A percentile compares a stretch with the other conserved stretches of the same genome.
These are phyloP conservation scores for Turritopsis dohrnii DNA, from an alignment of 30 jellyfish, hydroid and myxozoan species.

Conservation along the genomic window DNA sequence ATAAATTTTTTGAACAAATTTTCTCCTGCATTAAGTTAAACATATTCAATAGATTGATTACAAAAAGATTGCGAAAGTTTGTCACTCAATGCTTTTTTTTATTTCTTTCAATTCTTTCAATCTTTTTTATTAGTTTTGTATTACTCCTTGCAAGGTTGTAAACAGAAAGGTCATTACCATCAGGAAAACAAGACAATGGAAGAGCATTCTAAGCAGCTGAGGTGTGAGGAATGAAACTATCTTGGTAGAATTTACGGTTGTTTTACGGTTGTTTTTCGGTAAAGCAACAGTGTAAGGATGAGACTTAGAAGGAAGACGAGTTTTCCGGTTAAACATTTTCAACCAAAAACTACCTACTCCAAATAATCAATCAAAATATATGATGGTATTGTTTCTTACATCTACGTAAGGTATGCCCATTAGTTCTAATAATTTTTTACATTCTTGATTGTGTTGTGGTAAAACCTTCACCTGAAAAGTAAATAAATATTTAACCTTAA, in stretches of 20 bases:
- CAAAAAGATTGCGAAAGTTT: neutral
- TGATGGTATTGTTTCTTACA: slow-evolving; percentile 31
- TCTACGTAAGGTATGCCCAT: slow-evolving; percentile 82
- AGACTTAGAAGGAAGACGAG: too few species aligned
- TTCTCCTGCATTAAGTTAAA: neutral
- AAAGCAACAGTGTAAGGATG: too few species aligned
- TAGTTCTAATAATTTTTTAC: slow-evolving; percentile 51
- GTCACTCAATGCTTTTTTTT: too few species aligned
- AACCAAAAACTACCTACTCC: too few species aligned
- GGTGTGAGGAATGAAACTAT: too few species aligned
- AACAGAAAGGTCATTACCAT: neutral
- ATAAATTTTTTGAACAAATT: neutral
- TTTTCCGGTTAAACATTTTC: too few species aligned
- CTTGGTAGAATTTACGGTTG: too few species aligned
- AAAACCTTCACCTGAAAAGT: slow-evolving; percentile 66
- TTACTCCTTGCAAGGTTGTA: neutral
- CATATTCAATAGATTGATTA: neutral
- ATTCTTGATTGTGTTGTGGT: slow-evolving; percentile 75
- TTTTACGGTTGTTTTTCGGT: too few species aligned
- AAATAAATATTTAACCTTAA: neutral
- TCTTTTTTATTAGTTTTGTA: neutral
- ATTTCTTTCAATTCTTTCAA: neutral
- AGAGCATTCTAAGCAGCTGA: too few species aligned
- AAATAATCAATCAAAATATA: too few species aligned
- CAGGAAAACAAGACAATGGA: too few species aligned